Percentiles rank a stretch among this genome's conserved stretches.
phyloP scores from a whole-genome alignment of 2,113 vertebrate species.

The Anguilla japonica region DNA sequence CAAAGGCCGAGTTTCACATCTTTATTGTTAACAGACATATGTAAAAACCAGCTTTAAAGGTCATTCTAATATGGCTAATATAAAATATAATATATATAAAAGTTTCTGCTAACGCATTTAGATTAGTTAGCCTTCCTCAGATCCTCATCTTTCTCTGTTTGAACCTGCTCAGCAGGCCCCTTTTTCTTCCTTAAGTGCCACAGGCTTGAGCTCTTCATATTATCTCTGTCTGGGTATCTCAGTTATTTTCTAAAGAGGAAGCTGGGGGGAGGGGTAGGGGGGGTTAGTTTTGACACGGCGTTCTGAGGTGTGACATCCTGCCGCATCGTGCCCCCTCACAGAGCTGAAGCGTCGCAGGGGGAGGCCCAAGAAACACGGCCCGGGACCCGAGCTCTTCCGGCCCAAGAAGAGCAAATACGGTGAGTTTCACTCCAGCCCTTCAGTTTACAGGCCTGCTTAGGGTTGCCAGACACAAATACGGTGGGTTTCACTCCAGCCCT shows the following conservation, averaged over 20 bases:
- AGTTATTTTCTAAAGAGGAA: too few species aligned
- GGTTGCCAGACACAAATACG: constrained; percentile 68
- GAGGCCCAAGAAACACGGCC: constrained; percentile 81
- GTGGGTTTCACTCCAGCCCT: constrained; percentile 60
- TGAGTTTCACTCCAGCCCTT: constrained; percentile 52
- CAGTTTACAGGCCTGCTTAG: background rate
- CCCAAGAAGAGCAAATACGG: constrained; percentile 86
- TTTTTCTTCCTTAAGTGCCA: background rate
- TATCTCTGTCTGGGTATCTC: too few species aligned
- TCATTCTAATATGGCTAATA: too few species aligned
- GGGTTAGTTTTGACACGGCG: background rate
- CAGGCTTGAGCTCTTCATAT: too few species aligned
- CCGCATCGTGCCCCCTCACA: constrained; percentile 41
- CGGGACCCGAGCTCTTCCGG: constrained; percentile 71
- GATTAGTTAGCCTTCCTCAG: background rate
- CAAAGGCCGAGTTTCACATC: background rate
- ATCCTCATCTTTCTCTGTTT: background rate
- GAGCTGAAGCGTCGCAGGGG: constrained; percentile 86
- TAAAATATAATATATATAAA: too few species aligned
- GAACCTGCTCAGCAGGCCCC: background rate
- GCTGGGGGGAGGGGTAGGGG: background rate
- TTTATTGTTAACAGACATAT: background rate
- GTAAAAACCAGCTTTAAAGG: too few species aligned
- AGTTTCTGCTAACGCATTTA: too few species aligned
- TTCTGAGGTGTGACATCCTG: background rate